Conservation (phyloP, 1,140 invertebrate genomes). For the Cydia splendana region DNA sequence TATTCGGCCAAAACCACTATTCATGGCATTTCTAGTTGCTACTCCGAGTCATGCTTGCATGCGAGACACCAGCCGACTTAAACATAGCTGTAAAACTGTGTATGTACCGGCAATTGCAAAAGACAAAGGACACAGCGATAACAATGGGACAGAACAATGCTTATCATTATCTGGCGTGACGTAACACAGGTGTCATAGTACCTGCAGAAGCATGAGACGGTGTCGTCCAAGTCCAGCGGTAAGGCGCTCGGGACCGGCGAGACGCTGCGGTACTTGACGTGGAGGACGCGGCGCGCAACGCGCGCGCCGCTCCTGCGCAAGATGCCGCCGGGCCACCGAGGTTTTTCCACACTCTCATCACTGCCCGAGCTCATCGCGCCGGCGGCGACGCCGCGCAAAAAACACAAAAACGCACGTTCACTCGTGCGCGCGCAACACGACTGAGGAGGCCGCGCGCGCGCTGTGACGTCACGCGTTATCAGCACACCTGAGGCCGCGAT, state of each 20-base stretch:
- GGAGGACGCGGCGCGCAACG: constrained; percentile 66
- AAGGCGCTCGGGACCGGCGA: constrained; percentile 64
- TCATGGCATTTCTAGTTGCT: not conserved
- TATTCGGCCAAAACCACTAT: not conserved
- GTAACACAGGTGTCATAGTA: constrained; percentile 68
- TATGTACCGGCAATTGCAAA: constrained; percentile 14
- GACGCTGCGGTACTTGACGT: constrained; percentile 76
- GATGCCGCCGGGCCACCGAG: constrained; percentile 69
- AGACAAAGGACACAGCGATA: constrained; percentile 28
- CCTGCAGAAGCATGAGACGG: constrained; percentile 88
- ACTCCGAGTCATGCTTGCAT: not conserved
- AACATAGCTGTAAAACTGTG: constrained; percentile 5
- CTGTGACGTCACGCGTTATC: constrained; percentile 54
- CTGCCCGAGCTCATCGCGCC: constrained; percentile 52
- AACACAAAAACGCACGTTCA: constrained; percentile 50
- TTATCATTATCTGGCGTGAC: constrained; percentile 44
- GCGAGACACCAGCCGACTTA: not conserved
- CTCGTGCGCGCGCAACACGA: constrained; percentile 53
- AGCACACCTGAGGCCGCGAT: constrained; percentile 46
- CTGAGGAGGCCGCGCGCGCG: constrained; percentile 49
- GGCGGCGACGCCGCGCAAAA: constrained; percentile 34
- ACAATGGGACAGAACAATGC: constrained; percentile 24
- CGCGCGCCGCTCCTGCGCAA: constrained; percentile 65
- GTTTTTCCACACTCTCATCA: constrained; percentile 38
- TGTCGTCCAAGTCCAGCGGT: constrained; percentile 85